Base-by-base conservation (phyloP, 2,113 vertebrate species). In the Macroglossus sobrinus region DNA sequence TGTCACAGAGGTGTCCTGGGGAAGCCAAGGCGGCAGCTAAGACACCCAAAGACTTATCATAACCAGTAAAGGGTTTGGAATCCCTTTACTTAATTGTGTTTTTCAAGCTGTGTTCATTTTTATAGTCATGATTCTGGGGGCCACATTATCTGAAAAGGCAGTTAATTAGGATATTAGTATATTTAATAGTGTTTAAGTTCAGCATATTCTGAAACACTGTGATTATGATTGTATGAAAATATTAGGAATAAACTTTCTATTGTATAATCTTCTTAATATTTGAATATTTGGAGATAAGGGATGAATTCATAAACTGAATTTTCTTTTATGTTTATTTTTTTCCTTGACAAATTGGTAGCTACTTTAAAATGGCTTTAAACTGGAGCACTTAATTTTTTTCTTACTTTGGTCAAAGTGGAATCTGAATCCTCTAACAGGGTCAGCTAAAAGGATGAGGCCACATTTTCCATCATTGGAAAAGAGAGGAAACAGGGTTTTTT, bases 181-280 rank as follows among this genome's bases (percentile, higher is more conserved):
- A 71, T 82, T 43, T 87, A 45, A 86, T 40, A 72, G 7, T 74
- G n/a, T 85, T 66, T 78, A 92, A 53, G 33, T 86, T 75, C 50
- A 40, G 16, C 11, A 80, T 38, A 50, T 96, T 95, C 87, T 55
- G 28, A 95, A 97, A 87, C 86, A 55, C 16, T 92, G 45, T 84
- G 26, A 40, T 72, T 80, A 90, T 26, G 33, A 53, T 16, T 43
- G 4, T 61, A 15, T 85, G 43, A 80, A 11, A 87, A 53, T 63
- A 55, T 74, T 66, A 79, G 55, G 87, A 57, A 93, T 66, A 40
- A 50, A 79, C 7, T 61, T 86, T 19, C 43, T 24, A 88, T 64
- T 61, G 9, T 10, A 33, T 21, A 55, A 47, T 86, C 72, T 81
- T 88, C 40, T 85, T 86, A 72, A 35, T 89, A 61, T 66, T 89